Evolutionary conservation across 2,888 invertebrate genomes (phyloP), one percentile per base, ranked within the genome.

Genomic region (Luffia ferchaultella): DNA sequence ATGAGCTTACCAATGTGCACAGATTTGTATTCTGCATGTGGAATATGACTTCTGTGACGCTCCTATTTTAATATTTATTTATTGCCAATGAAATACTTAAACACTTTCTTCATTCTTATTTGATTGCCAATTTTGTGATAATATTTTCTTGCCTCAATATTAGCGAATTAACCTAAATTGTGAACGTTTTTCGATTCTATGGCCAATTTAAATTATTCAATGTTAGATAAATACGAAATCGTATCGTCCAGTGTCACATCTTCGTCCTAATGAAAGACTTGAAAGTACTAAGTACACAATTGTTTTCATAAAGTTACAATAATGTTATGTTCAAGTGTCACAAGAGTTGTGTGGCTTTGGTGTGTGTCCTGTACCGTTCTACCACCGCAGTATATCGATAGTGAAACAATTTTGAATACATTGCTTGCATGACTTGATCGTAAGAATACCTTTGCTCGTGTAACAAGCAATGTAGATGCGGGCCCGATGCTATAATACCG

Each of bases 191-290:
- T 30, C 3, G 12, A 30, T 30, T 30, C 30, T 30, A 7, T 7
- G 3, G 30, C 30, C 30, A 30, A 30, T 12, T 30, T 7, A 30
- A 30, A 12, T 30, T 30, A 30, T 30, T 30, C 12, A 12, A 30
- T 30, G 12, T 30, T 30, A 30, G 30, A 30, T 7, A 5, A 15
- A 43, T 16, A 43, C 43, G 17, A 43, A 43, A 40, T 30, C 46
- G 44, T 43, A 45, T 78, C 80, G 80, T 82, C 82, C 82, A 82
- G 69, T 68, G 62, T 72, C 67, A 80, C 70, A 79, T 78, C 79
- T 82, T 82, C 83, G 83, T 83, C 83, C 83, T 78, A 66, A 57
- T 66, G 67, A 73, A 82, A 82, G 83, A 83, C 83, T 83, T 64
- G 30, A 30, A 47, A n/a, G 82, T 82, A 80, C 77, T 72, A 75